phyloP scores from a whole-genome alignment of 92 coral and sea anemone genomes.

The Porites rus region DNA sequence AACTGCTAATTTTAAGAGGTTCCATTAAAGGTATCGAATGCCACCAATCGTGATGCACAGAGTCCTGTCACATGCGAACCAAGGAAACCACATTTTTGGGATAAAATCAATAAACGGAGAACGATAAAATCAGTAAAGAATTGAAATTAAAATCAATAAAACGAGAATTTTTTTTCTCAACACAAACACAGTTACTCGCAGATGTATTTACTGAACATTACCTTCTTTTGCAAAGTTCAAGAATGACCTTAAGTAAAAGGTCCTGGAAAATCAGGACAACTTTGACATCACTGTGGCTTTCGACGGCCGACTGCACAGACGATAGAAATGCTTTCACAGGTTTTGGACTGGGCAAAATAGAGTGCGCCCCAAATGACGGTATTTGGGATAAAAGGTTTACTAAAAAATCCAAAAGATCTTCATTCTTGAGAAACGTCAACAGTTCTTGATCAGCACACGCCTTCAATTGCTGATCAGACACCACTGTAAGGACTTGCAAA shows the following conservation, averaged over 20 bases:
- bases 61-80: background rate
- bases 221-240: slow-evolving; percentile 59
- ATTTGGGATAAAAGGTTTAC: slow-evolving; percentile 21
- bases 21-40: background rate
- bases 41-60: background rate
- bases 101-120: too few relatives aligned
- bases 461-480: slow-evolving; percentile 32
- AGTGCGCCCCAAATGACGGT: slow-evolving; percentile 19
- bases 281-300: slow-evolving; percentile 35
- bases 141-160: too few relatives aligned
- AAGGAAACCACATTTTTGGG: too few relatives aligned
- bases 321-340: slow-evolving; percentile 65
- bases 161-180: too few relatives aligned
- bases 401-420: slow-evolving; percentile 27
- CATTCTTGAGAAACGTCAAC: slow-evolving; percentile 9
- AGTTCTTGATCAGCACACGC: slow-evolving; percentile 3
- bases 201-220: background rate
- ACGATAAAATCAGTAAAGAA: too few relatives aligned
- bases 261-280: slow-evolving; percentile 54
- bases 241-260: slow-evolving; percentile 56
- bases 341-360: slow-evolving; percentile 34
- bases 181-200: too few relatives aligned
- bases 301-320: slow-evolving; percentile 55
- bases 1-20: background rate
- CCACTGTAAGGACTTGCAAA: slow-evolving; percentile 32